Percentiles rank a stretch among this genome's conserved stretches.
phyloP scores from a whole-genome alignment of 2,797 vertebrate genomes.

The Peromyscus attwateri region DNA sequence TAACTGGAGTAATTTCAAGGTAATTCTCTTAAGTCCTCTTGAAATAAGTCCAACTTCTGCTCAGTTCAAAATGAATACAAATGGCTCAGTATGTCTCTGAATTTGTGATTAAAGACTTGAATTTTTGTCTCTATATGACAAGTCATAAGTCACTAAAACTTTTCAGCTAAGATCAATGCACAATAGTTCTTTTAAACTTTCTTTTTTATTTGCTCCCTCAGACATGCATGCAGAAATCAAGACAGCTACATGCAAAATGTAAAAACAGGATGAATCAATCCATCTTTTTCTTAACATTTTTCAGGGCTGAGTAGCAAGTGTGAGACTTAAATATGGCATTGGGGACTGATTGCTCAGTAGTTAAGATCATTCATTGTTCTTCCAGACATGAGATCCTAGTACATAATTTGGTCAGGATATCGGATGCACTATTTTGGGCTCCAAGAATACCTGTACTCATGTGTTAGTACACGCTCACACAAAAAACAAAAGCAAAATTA shows the following conservation, averaged over 20 bases:
- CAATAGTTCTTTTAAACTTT: neutral
- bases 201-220: neutral
- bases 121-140: neutral
- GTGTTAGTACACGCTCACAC: neutral
- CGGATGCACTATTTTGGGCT: neutral
- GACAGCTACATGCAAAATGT: neutral
- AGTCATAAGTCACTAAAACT: neutral
- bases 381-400: neutral
- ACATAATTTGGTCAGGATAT: neutral
- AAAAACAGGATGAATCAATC: neutral
- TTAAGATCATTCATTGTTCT: neutral
- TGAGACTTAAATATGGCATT: neutral
- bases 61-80: neutral
- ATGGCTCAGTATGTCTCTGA: neutral
- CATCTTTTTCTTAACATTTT: neutral
- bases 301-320: neutral
- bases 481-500: neutral
- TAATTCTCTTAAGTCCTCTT: neutral
- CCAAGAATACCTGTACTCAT: neutral
- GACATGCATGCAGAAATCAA: neutral
- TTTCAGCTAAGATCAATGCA: neutral
- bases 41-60: slow-evolving; percentile 5
- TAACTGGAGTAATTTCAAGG: neutral
- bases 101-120: neutral
- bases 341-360: neutral